Conservation (phyloP, 1,140 invertebrate species). For the Diabrotica undecimpunctata region DNA sequence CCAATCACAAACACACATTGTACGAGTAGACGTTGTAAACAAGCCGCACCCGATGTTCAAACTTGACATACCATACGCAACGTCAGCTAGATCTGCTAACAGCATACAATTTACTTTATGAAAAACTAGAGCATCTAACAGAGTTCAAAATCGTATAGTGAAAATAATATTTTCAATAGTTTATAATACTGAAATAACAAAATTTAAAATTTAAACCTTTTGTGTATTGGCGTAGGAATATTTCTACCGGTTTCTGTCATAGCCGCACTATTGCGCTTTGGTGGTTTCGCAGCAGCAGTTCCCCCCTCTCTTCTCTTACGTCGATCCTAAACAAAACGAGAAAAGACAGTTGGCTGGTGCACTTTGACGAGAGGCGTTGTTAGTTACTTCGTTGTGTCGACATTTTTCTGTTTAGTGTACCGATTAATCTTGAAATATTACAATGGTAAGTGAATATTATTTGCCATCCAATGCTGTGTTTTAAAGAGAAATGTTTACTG, state of each 20-base stretch:
- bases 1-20: slow-evolving; percentile 58
- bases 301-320: slow-evolving; percentile 25
- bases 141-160: background rate
- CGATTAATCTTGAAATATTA: slow-evolving; percentile 46
- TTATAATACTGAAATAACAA: too few relatives aligned
- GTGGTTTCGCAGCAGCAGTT: slow-evolving; percentile 31
- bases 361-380: slow-evolving; percentile 53
- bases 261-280: slow-evolving; percentile 44
- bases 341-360: slow-evolving; percentile 54
- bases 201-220: background rate
- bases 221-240: slow-evolving; percentile 39
- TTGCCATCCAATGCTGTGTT: slow-evolving; percentile 29
- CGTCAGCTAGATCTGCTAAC: slow-evolving; percentile 53
- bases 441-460: slow-evolving; percentile 58
- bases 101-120: background rate
- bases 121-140: background rate
- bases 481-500: background rate
- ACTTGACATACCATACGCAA: slow-evolving; percentile 50
- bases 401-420: slow-evolving; percentile 34
- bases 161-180: background rate
- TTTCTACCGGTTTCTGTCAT: slow-evolving; percentile 43
- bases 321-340: slow-evolving; percentile 41
- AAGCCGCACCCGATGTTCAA: slow-evolving; percentile 62
- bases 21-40: slow-evolving; percentile 56
- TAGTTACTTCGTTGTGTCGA: slow-evolving; percentile 43